phyloP scores from a whole-genome alignment of 2,888 invertebrate genomes.

The Microplitis manilae region DNA sequence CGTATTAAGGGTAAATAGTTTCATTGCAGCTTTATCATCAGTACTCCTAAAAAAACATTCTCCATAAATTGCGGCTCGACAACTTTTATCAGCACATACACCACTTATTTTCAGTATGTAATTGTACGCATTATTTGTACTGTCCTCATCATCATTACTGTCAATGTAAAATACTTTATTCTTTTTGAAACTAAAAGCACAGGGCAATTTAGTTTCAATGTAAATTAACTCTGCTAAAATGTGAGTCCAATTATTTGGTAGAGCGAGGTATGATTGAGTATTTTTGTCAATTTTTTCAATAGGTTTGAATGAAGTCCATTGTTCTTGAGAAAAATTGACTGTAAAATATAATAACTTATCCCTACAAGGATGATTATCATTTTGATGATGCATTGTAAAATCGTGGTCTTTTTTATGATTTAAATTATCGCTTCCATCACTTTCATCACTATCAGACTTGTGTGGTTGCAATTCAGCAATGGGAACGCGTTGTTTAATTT shows the following conservation, averaged over 20 bases:
- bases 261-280: neutral
- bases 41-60: neutral
- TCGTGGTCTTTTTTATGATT: neutral
- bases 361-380: neutral
- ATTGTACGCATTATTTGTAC: neutral
- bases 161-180: neutral
- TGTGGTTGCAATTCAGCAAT: neutral
- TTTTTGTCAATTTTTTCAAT: slow-evolving; percentile 1
- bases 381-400: neutral
- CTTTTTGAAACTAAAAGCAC: neutral
- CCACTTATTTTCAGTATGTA: slow-evolving; percentile 11
- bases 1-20: neutral
- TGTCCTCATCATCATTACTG: neutral
- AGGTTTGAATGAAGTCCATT: neutral
- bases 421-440: neutral
- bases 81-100: slow-evolving; percentile 14
- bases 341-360: neutral
- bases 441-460: neutral
- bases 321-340: neutral
- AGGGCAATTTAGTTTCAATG: neutral
- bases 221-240: neutral
- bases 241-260: neutral
- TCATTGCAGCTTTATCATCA: slow-evolving; percentile 3
- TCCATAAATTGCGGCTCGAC: slow-evolving; percentile 1
- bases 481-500: neutral